A percentile compares a stretch with the other conserved stretches of the same genome.
phyloP scores from a whole-genome alignment of 2,888 invertebrate species.

The Acanthoscelides obtectus region DNA sequence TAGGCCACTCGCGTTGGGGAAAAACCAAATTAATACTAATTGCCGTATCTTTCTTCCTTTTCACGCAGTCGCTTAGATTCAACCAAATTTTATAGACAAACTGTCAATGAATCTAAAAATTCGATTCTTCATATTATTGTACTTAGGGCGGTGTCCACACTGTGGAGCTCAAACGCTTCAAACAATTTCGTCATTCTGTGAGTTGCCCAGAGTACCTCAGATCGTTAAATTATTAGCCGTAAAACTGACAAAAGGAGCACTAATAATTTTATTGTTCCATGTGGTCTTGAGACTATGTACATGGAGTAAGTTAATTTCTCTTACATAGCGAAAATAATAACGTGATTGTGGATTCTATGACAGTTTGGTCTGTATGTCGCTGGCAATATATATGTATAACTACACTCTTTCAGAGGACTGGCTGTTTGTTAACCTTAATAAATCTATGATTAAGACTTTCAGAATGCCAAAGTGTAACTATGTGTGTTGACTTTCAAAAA shows the following conservation, averaged over 20 bases:
- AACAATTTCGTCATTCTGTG: too few relatives aligned
- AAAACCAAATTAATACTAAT: slow-evolving; percentile 11
- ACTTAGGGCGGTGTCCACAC: too few relatives aligned
- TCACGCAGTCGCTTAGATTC: slow-evolving; percentile 17
- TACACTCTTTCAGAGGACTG: slow-evolving; percentile 11
- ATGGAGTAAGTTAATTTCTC: too few relatives aligned
- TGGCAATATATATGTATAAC: slow-evolving; percentile 20
- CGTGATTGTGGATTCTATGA: neutral
- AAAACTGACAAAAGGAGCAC: too few relatives aligned
- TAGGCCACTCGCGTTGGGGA: slow-evolving; percentile 15
- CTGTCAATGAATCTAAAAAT: neutral
- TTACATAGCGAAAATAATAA: too few relatives aligned
- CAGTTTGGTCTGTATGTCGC: slow-evolving; percentile 12
- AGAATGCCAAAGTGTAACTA: slow-evolving; percentile 37
- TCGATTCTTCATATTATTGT: too few relatives aligned
- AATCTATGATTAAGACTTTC: slow-evolving; percentile 26
- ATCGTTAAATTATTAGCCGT: too few relatives aligned
- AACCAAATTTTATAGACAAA: slow-evolving; percentile 7
- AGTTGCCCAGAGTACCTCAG: too few relatives aligned
- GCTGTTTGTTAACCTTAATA: slow-evolving; percentile 1
- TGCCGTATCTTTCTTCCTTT: slow-evolving; percentile 7
- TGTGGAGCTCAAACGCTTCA: too few relatives aligned
- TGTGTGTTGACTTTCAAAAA: slow-evolving; percentile 20
- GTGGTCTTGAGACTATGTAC: too few relatives aligned
- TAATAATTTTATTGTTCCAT: too few relatives aligned